These are phyloP conservation scores for Albula goreensis DNA, from an alignment of 2,113 vertebrate genomes.

Conservation along the genomic window DNA sequence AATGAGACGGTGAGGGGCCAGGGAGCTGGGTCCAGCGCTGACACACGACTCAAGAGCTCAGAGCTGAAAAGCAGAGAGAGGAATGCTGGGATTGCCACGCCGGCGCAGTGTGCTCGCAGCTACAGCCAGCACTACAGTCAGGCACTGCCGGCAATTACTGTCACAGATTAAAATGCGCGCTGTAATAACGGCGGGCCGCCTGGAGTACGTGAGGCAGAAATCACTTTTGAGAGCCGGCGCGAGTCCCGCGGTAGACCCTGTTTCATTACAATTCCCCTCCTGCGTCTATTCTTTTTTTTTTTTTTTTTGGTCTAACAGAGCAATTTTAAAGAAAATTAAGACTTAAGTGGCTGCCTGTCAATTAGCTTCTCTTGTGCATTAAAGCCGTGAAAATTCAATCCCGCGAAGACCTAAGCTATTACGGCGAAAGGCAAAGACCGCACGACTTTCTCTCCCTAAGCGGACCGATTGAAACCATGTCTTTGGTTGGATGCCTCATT, in stretches of 20 bases:
- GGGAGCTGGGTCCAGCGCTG: not conserved
- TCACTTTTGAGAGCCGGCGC: slow-evolving; percentile 15
- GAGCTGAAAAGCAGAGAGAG: not conserved
- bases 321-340: slow-evolving; percentile 57
- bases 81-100: not conserved
- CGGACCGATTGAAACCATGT: not conserved
- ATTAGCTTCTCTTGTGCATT: slow-evolving; percentile 23
- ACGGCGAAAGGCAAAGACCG: not conserved
- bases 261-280: slow-evolving; percentile 53
- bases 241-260: slow-evolving; percentile 2
- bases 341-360: slow-evolving; percentile 62
- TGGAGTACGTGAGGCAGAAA: slow-evolving; percentile 17
- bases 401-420: slow-evolving; percentile 5
- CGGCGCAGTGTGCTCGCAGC: too few relatives aligned
- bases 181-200: not conserved
- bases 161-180: slow-evolving; percentile 11
- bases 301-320: slow-evolving; percentile 46
- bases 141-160: slow-evolving; percentile 14
- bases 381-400: slow-evolving; percentile 25
- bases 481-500: not conserved
- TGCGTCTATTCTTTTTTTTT: slow-evolving; percentile 28
- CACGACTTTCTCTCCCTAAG: not conserved
- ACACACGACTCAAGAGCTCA: not conserved
- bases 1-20: not conserved
- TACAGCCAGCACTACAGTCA: not conserved